Percentiles rank a stretch among this genome's conserved stretches.
Conservation (phyloP, 2,888 invertebrate species). For the Herminia tarsipennalis region DNA sequence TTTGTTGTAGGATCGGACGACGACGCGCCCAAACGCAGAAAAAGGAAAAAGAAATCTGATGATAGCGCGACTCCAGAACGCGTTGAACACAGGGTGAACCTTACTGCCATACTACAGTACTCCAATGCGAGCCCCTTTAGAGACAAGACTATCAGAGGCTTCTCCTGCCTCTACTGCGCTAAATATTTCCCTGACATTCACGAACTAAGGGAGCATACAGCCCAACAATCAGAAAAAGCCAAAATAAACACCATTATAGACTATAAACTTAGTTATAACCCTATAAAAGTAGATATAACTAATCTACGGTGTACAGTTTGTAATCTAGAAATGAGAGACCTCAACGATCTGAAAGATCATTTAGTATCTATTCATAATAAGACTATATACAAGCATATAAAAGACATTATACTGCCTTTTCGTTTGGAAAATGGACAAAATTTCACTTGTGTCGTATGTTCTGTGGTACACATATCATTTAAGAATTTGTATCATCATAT, state of each 20-base stretch:
- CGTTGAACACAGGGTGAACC: conserved; percentile 79
- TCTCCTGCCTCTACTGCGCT: conserved; percentile 80
- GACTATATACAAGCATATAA: conserved; percentile 71
- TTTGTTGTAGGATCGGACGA: conserved; percentile 81
- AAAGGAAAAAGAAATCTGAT: conserved; percentile 74
- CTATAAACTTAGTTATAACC: conserved; percentile 80
- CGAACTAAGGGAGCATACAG: conserved; percentile 68
- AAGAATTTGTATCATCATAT: conserved; percentile 80
- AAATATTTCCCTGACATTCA: conserved; percentile 70
- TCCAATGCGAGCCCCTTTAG: conserved; percentile 81
- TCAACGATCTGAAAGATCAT: conserved; percentile 74
- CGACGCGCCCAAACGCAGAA: conserved; percentile 70
- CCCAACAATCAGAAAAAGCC: conserved; percentile 70
- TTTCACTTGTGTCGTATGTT: conserved; percentile 74
- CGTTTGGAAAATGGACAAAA: conserved; percentile 71
- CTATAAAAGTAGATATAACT: conserved; percentile 79
- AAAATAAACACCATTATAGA: conserved; percentile 78
- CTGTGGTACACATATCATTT: conserved; percentile 74
- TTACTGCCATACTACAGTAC: conserved; percentile 76
- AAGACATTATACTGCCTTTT: conserved; percentile 79
- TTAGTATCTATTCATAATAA: conserved; percentile 66
- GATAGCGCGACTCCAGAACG: conserved; percentile 79
- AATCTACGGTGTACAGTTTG: conserved; percentile 70
- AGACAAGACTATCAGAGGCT: conserved; percentile 76
- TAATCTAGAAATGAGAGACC: conserved; percentile 63